Percentiles rank a stretch among this genome's conserved stretches.
Evolutionary conservation across 2,113 vertebrate species (phyloP).

Genomic region (Microcebus murinus): DNA sequence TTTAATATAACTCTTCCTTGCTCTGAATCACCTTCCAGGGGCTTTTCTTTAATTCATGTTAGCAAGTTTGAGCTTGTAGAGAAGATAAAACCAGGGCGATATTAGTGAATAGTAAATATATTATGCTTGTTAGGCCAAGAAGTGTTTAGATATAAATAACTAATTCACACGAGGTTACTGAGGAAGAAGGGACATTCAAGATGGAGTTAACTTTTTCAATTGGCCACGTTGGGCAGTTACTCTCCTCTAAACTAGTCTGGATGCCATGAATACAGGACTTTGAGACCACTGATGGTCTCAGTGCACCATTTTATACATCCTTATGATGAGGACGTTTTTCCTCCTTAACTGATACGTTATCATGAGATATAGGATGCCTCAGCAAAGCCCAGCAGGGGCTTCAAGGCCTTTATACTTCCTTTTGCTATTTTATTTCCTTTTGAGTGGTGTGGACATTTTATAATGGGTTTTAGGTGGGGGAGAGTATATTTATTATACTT

Average conservation of each 20-base stretch:
- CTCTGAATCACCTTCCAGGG: neutral
- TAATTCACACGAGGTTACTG: neutral
- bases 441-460: neutral
- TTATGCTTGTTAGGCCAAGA: neutral
- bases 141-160: neutral
- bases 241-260: neutral
- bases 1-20: neutral
- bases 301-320: rapidly evolving
- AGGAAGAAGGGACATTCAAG: neutral
- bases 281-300: neutral
- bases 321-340: neutral
- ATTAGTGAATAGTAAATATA: neutral
- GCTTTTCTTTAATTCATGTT: neutral
- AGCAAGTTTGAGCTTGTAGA: neutral
- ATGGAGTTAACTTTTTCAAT: neutral
- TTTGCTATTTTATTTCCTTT: neutral
- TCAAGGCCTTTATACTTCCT: neutral
- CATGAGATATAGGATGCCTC: neutral
- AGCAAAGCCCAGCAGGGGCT: neutral
- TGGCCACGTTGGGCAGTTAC: neutral
- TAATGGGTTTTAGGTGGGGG: neutral
- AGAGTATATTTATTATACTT: neutral
- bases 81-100: neutral
- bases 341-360: rapidly evolving
- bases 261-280: neutral